A percentile compares a stretch with the other conserved stretches of the same genome.
These are phyloP conservation scores for Luperina testacea DNA, from an alignment of 2,888 invertebrate genomes.

Conservation along the genomic window DNA sequence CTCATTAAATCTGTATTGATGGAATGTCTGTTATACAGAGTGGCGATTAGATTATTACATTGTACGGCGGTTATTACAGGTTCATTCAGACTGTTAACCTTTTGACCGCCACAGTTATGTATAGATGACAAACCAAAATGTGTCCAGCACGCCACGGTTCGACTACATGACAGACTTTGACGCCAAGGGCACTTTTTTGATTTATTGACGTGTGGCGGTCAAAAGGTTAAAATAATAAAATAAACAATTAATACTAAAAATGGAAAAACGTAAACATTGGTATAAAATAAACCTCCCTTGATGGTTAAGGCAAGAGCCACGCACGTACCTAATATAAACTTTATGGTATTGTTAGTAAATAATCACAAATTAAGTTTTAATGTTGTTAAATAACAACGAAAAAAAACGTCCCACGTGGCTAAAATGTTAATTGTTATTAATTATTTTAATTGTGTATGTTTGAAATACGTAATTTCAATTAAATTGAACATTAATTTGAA, in stretches of 20 bases:
- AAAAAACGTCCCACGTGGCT: neutral
- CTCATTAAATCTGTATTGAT: slow-evolving; percentile 23
- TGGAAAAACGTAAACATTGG: neutral
- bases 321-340: neutral
- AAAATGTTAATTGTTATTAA: neutral
- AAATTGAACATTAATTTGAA: too few relatives aligned
- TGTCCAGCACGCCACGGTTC: too few relatives aligned
- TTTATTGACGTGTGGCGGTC: too few relatives aligned
- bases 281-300: neutral
- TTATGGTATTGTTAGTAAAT: neutral
- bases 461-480: neutral
- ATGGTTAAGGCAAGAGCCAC: neutral
- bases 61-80: neutral
- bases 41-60: neutral
- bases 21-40: neutral
- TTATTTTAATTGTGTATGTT: neutral
- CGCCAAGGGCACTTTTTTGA: too few relatives aligned
- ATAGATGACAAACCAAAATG: too few relatives aligned
- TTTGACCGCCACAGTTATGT: too few relatives aligned
- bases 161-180: too few relatives aligned
- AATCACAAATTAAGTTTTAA: neutral
- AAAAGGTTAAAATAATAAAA: neutral
- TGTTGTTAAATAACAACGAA: neutral
- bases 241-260: too few relatives aligned
- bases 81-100: neutral